A percentile compares a stretch with the other conserved stretches of the same genome.
phyloP scores from a whole-genome alignment of 2,888 invertebrate genomes.

The Andrena hattorfiana region DNA sequence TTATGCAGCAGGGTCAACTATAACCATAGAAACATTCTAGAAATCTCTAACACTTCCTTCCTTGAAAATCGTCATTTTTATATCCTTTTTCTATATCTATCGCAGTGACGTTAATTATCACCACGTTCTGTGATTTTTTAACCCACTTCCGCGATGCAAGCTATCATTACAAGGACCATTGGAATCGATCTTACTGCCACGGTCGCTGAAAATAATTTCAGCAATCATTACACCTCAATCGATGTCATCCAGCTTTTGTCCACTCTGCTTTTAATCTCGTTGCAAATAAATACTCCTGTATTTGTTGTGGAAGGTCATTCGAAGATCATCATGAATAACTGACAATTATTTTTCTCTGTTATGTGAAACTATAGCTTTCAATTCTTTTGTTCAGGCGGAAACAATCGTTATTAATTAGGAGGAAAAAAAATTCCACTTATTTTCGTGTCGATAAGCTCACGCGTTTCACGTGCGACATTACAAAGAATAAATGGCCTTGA shows the following conservation, averaged over 20 bases:
- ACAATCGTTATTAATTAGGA: not conserved
- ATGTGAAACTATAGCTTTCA: not conserved
- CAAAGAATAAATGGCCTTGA: not conserved
- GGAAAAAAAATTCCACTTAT: not conserved
- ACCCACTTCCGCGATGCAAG: not conserved
- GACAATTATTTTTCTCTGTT: not conserved
- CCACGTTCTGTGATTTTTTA: not conserved
- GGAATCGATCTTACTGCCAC: not conserved
- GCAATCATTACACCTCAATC: not conserved
- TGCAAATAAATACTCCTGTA: not conserved
- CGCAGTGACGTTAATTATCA: not conserved
- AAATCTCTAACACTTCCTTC: not conserved
- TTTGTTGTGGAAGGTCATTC: not conserved
- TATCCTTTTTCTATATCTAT: no score
- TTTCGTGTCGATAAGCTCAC: not conserved
- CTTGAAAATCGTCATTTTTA: not conserved
- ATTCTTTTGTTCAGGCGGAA: not conserved
- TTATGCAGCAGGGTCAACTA: slow-evolving; percentile 57
- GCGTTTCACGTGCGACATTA: not conserved
- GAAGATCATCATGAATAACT: not conserved
- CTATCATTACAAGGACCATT: not conserved
- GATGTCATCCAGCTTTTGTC: not conserved
- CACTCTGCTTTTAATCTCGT: not conserved
- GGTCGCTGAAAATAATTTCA: not conserved
- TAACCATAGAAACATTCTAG: slow-evolving; percentile 10